Base-by-base conservation (phyloP, 2,113 vertebrate species). In the Procavia capensis region DNA sequence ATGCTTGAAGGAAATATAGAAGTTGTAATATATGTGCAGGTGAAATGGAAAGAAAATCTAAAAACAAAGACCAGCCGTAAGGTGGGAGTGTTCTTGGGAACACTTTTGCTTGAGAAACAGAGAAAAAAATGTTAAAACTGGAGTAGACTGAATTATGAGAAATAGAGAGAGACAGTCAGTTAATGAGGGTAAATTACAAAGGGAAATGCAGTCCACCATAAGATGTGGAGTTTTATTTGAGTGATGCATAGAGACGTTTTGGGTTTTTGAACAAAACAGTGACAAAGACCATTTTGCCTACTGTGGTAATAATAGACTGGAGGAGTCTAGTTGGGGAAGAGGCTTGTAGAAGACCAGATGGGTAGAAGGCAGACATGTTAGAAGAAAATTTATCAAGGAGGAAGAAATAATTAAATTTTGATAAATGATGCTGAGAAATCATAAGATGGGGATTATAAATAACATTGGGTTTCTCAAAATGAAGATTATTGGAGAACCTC, bases 31-130 rank as follows among this genome's bases (percentile, higher is more conserved):
- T 63, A 80, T n/a, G 57, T 16, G 34, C 10, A 68, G 2, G 19
- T 78, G 63, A 66, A 6, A 68, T 13, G 59, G 14, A 81, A 68
- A 1, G 31, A 66, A 91, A 91, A 16, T 59, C 11, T 84, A 9
- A 61, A 61, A 83, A 24, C 39, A 45, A 86, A 66, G 14, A 0
- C 9, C 22, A 86, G 4, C 17, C 17, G 14, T 79, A 89, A 45
- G 1, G 41, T 85, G 19, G 25, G 8, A 89, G 79, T 17, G 45
- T 41, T 85, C 93, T 3, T 25, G 11, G 20, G 34, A 29, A n/a
- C n/a, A n/a, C n/a, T n/a, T n/a, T n/a, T 39, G 92, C 88, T 74
- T 86, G 25, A 89, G 41, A 88, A 94, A 74, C 1, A 47, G 4
- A 25, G 43, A 61, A 63, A 87, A 76, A 17, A 59, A 85, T 29